Evolutionary conservation across 1,140 invertebrate species (phyloP).

Genomic region (Psix sp.): DNA sequence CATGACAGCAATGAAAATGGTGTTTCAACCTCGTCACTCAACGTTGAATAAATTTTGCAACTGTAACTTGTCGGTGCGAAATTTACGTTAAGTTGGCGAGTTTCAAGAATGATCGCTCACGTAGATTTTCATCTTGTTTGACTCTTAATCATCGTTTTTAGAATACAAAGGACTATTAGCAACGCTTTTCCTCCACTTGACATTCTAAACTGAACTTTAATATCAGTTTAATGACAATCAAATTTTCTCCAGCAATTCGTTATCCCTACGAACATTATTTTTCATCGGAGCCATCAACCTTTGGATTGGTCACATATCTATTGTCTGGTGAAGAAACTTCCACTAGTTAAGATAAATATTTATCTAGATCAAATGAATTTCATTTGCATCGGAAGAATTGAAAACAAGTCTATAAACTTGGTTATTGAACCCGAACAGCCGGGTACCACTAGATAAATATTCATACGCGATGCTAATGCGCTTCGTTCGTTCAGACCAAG

Average conservation of each 20-base stretch:
- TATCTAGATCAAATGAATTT: conserved; percentile 20
- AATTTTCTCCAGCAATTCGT: conserved; percentile 2
- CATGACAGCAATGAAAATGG: conserved; percentile 10
- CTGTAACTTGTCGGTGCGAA: conserved; percentile 14
- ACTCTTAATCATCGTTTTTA: conserved; percentile 9
- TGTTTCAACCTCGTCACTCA: conserved; percentile 4
- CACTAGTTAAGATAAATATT: conserved; percentile 5
- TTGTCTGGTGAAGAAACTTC: conserved; percentile 1
- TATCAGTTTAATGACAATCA: background rate
- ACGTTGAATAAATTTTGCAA: conserved; percentile 20
- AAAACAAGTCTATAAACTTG: too few species aligned
- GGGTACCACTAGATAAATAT: too few species aligned
- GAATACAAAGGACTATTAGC: conserved; percentile 31
- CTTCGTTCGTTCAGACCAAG: too few species aligned
- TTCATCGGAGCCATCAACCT: too few species aligned
- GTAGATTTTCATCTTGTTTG: conserved; percentile 36
- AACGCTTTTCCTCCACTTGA: conserved; percentile 13
- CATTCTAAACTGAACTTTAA: conserved; percentile 36
- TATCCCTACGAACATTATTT: background rate
- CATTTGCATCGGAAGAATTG: conserved; percentile 12
- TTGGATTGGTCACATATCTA: too few species aligned
- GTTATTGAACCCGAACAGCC: too few species aligned
- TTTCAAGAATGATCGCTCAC: conserved; percentile 25
- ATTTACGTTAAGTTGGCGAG: too few species aligned
- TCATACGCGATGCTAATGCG: conserved; percentile 26